These are phyloP conservation scores for Pocillopora meandrina DNA, from an alignment of 92 coral and sea anemone species.

Conservation along the genomic window DNA sequence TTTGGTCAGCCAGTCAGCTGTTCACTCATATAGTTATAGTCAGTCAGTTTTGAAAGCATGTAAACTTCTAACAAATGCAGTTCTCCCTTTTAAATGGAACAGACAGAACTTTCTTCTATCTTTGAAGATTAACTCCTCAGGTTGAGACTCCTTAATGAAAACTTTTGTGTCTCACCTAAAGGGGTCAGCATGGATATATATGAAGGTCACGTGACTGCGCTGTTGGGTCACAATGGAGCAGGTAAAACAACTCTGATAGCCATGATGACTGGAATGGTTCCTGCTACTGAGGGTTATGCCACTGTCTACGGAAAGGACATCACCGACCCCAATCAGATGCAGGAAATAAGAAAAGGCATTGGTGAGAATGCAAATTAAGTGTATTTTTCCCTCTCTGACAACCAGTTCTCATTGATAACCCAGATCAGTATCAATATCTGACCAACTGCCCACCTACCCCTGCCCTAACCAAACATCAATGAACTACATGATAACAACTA, in stretches of 20 bases:
- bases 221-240: slow-evolving; percentile 95
- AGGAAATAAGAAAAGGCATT: slow-evolving; percentile 62
- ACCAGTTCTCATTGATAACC: too few species aligned
- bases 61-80: too few species aligned
- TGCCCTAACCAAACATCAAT: too few species aligned
- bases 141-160: neutral
- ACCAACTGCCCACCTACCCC: too few species aligned
- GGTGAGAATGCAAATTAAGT: slow-evolving; percentile 37
- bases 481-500: too few species aligned
- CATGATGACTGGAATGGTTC: slow-evolving; percentile 80
- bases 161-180: neutral
- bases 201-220: slow-evolving; percentile 92
- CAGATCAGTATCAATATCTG: too few species aligned
- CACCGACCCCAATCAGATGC: slow-evolving; percentile 64
- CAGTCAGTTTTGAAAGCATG: too few species aligned
- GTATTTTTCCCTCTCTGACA: neutral
- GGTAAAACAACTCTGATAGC: slow-evolving; percentile 91
- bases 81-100: too few species aligned
- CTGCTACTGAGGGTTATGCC: slow-evolving; percentile 77
- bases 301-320: slow-evolving; percentile 80
- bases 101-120: too few species aligned
- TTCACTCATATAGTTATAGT: too few species aligned
- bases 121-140: neutral
- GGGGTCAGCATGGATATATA: slow-evolving; percentile 92
- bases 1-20: too few species aligned